Evolutionary conservation across 2,113 vertebrate species (phyloP).

Genomic region (Furnarius figulus): DNA sequence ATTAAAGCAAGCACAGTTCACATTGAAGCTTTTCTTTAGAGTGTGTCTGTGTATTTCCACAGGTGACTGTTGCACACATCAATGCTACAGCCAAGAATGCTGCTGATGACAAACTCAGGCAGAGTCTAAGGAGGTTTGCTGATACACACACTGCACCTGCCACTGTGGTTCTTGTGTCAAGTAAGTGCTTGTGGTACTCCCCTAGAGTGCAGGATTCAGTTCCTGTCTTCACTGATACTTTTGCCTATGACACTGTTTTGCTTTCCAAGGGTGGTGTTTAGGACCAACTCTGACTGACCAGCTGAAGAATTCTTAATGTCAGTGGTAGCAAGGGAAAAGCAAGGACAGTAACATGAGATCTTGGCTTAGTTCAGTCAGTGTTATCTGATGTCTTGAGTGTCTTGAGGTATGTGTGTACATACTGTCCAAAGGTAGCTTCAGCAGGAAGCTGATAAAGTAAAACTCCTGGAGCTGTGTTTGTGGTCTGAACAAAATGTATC

Average conservation of each 20-base stretch:
- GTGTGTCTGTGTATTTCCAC: not conserved
- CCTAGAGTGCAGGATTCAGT: not conserved
- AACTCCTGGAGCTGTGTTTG: not conserved
- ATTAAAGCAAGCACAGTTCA: not conserved
- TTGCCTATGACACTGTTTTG: rapidly evolving
- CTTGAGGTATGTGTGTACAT: not conserved
- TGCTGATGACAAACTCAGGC: slow-evolving; percentile 95
- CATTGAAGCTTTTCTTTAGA: not conserved
- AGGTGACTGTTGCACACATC: slow-evolving; percentile 98
- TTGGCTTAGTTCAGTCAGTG: not conserved
- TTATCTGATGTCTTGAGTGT: not conserved
- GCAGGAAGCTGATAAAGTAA: not conserved
- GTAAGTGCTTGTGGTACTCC: slow-evolving; percentile 72
- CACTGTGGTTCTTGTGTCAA: slow-evolving; percentile 94
- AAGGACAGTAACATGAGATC: not conserved
- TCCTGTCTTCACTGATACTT: not conserved
- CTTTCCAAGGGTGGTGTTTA: not conserved
- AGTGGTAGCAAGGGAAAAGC: not conserved
- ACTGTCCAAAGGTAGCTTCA: not conserved
- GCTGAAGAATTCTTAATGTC: not conserved
- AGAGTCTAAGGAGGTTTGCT: slow-evolving; percentile 94
- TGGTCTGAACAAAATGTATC: not conserved
- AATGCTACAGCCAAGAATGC: slow-evolving; percentile 99
- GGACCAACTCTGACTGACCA: not conserved
- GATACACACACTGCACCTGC: slow-evolving; percentile 95